phyloP scores from a whole-genome alignment of 1,140 invertebrate genomes.

The Rhyacophila brunnea region DNA sequence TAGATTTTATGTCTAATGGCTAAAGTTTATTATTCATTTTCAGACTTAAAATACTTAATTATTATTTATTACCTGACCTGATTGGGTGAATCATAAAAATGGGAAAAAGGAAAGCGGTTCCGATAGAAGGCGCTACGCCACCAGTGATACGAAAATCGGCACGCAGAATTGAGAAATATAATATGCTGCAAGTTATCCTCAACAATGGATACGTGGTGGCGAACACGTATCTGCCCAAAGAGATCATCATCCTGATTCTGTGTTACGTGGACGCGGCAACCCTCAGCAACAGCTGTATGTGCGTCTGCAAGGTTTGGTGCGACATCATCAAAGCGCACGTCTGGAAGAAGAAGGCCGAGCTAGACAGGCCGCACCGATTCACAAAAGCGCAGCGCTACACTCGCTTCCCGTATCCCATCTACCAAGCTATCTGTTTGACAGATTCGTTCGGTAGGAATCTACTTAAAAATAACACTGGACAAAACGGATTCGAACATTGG shows the following conservation, averaged over 20 bases:
- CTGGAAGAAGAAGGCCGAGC: conserved; percentile 24
- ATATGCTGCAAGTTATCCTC: not conserved
- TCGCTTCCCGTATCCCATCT: conserved; percentile 30
- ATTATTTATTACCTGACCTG: too few relatives aligned
- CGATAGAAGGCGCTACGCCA: too few relatives aligned
- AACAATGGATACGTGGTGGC: conserved; percentile 15
- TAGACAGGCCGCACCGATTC: conserved; percentile 1
- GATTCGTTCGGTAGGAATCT: conserved; percentile 41
- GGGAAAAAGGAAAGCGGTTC: too few relatives aligned
- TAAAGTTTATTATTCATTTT: too few relatives aligned
- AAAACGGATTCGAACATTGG: conserved; percentile 42
- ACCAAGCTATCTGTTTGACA: conserved; percentile 37
- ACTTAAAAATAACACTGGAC: conserved; percentile 43
- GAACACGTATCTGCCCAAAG: conserved; percentile 8
- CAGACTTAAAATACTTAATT: too few relatives aligned
- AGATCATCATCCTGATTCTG: conserved; percentile 15
- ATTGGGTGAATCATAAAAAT: too few relatives aligned
- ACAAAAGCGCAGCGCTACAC: not conserved
- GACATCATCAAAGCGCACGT: conserved; percentile 13
- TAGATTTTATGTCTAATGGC: too few relatives aligned
- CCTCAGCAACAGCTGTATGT: conserved; percentile 3
- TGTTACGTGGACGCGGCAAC: conserved; percentile 11
- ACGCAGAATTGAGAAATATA: too few relatives aligned
- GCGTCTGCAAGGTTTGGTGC: conserved; percentile 12
- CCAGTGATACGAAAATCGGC: too few relatives aligned